Conservation (phyloP, 2,888 invertebrate genomes). For the Diachrysia chrysitis region DNA sequence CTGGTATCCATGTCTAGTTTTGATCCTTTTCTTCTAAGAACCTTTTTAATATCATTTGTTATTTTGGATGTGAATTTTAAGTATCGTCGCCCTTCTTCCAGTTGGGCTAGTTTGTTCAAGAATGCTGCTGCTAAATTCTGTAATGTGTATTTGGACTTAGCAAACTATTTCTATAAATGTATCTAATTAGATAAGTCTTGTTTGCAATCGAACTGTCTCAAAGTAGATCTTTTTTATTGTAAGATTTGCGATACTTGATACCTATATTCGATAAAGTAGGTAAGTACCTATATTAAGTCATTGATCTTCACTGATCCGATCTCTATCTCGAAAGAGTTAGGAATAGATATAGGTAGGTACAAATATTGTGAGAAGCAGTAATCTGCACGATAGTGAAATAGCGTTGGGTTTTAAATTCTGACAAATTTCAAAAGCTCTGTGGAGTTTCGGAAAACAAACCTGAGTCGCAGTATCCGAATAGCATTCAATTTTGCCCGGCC, state of each 20-base stretch:
- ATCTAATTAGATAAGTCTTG: too few species aligned
- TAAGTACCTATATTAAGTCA: too few species aligned
- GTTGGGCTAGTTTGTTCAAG: slow-evolving; percentile 71
- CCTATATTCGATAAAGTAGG: too few species aligned
- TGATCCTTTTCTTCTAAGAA: slow-evolving; percentile 70
- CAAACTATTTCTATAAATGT: not conserved
- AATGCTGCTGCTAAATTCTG: slow-evolving; percentile 75
- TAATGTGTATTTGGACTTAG: slow-evolving; percentile 46
- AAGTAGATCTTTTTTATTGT: too few species aligned
- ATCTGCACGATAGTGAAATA: not conserved
- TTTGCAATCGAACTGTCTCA: too few species aligned
- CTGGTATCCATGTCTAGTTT: slow-evolving; percentile 67
- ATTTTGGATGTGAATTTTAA: slow-evolving; percentile 80
- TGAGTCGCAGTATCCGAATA: slow-evolving; percentile 71
- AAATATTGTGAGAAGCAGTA: too few species aligned
- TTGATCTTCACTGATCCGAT: too few species aligned
- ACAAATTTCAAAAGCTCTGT: not conserved
- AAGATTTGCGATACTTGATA: too few species aligned
- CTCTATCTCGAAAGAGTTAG: too few species aligned
- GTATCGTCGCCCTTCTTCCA: slow-evolving; percentile 82
- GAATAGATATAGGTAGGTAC: too few species aligned
- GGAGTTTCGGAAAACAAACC: too few species aligned
- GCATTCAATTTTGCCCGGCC: slow-evolving; percentile 73
- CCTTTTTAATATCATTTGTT: slow-evolving; percentile 76
- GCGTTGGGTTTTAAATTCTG: not conserved